Evolutionary conservation across 2,797 vertebrate species (phyloP).

Genomic region (Periparus ater): DNA sequence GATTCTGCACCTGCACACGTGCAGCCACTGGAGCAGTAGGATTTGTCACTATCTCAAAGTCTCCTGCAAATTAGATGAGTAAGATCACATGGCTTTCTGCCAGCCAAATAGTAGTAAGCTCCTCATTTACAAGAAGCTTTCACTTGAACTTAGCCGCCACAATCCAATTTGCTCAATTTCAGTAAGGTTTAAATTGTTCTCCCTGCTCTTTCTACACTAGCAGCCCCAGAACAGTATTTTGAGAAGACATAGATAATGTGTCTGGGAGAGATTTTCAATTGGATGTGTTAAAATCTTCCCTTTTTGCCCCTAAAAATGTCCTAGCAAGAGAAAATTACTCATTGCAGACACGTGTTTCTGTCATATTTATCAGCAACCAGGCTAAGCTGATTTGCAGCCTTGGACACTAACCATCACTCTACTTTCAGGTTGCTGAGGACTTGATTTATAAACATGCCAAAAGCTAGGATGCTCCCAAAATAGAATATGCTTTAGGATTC

Average conservation of each 20-base stretch:
- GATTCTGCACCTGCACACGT: not conserved
- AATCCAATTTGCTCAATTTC: conserved; percentile 54
- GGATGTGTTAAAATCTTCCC: not conserved
- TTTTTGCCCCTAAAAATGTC: not conserved
- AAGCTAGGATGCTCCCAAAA: conserved; percentile 10
- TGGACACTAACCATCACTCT: conserved; percentile 10
- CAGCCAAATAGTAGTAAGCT: conserved; percentile 52
- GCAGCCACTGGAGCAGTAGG: not conserved
- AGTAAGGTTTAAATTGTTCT: conserved; percentile 28
- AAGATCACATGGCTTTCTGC: conserved; percentile 37
- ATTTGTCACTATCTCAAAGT: not conserved
- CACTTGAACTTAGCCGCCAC: conserved; percentile 33
- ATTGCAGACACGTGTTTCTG: conserved; percentile 6
- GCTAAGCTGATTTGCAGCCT: conserved; percentile 56
- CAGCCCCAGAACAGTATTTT: not conserved
- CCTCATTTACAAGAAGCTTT: conserved; percentile 63
- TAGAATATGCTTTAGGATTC: not conserved
- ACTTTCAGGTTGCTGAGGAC: conserved; percentile 32
- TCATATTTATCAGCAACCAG: conserved; percentile 11
- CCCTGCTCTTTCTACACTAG: not conserved
- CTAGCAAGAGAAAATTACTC: conserved; percentile 1
- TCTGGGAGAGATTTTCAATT: not conserved
- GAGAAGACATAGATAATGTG: not conserved
- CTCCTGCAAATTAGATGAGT: conserved; percentile 2
- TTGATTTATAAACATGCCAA: not conserved